phyloP scores from a whole-genome alignment of 2,888 invertebrate genomes.

The Zhengitettix transpicula region DNA sequence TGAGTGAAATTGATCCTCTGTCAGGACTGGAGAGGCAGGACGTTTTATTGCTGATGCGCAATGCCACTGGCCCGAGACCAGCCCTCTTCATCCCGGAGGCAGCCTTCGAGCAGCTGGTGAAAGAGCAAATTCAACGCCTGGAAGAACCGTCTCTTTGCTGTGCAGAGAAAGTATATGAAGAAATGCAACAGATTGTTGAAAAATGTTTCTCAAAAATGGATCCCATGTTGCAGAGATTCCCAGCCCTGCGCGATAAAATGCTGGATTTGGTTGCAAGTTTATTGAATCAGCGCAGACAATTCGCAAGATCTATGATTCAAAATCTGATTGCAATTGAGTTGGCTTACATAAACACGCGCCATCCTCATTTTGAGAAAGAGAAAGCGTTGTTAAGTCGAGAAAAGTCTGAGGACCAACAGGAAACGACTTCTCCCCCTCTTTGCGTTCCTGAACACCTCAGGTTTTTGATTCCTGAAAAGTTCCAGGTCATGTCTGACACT shows the following conservation, averaged over 20 bases:
- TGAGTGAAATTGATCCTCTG: constrained; percentile 39
- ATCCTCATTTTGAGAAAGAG: constrained; percentile 42
- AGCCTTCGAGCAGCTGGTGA: constrained; percentile 45
- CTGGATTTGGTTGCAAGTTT: constrained; percentile 42
- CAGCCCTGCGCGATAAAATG: constrained; percentile 41
- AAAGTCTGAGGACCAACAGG: not conserved
- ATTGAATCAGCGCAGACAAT: constrained; percentile 34
- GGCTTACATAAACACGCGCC: constrained; percentile 47
- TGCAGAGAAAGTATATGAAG: constrained; percentile 44
- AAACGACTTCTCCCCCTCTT: too few species aligned
- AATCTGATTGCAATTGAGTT: constrained; percentile 42
- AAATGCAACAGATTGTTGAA: constrained; percentile 46
- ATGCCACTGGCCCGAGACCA: constrained; percentile 36
- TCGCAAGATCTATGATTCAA: constrained; percentile 42
- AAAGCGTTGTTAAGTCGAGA: constrained; percentile 19
- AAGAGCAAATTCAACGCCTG: constrained; percentile 40
- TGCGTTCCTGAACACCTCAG: too few species aligned
- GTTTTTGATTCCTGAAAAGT: too few species aligned
- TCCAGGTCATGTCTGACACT: constrained; percentile 20
- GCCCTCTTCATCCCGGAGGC: constrained; percentile 31
- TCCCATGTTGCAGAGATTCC: constrained; percentile 43
- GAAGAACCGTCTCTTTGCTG: constrained; percentile 44
- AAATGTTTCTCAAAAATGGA: constrained; percentile 40
- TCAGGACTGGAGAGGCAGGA: constrained; percentile 37
- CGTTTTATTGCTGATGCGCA: constrained; percentile 44